Conservation (phyloP, 2,888 invertebrate species). For the Sthenelais limicola region DNA sequence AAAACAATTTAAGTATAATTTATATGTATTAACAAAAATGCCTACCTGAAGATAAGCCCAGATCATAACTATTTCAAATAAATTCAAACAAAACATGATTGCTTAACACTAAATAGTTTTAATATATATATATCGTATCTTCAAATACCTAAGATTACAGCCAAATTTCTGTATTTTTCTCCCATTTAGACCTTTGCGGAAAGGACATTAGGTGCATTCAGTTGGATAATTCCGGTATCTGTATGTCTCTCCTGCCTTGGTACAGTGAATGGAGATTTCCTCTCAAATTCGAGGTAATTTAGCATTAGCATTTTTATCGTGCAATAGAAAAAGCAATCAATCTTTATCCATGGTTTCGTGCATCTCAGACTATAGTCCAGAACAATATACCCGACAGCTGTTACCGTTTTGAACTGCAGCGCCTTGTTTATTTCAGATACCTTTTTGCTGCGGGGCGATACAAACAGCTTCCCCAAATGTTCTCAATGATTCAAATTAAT, state of each 20-base stretch:
- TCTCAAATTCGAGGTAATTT: slow-evolving; percentile 47
- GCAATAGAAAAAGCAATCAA: neutral
- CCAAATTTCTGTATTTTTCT: too few species aligned
- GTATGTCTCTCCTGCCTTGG: slow-evolving; percentile 50
- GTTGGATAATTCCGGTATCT: slow-evolving; percentile 40
- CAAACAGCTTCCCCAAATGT: slow-evolving; percentile 46
- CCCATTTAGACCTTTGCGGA: slow-evolving; percentile 44
- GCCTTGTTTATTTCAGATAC: slow-evolving; percentile 38
- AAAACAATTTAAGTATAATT: too few species aligned
- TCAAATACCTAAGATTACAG: neutral
- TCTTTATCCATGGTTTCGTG: neutral
- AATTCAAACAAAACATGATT: too few species aligned
- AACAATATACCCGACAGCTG: neutral
- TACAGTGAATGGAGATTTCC: slow-evolving; percentile 50
- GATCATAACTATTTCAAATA: too few species aligned
- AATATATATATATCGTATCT: neutral
- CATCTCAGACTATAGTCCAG: neutral
- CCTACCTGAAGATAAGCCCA: too few species aligned
- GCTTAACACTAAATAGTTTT: neutral
- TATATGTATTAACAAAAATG: too few species aligned
- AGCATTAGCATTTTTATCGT: neutral
- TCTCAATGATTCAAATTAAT: slow-evolving; percentile 43
- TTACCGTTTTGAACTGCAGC: neutral
- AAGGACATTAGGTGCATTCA: slow-evolving; percentile 31
- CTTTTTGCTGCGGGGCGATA: slow-evolving; percentile 49